phyloP scores from a whole-genome alignment of 2,113 vertebrate species.

The Lutjanus erythropterus region DNA sequence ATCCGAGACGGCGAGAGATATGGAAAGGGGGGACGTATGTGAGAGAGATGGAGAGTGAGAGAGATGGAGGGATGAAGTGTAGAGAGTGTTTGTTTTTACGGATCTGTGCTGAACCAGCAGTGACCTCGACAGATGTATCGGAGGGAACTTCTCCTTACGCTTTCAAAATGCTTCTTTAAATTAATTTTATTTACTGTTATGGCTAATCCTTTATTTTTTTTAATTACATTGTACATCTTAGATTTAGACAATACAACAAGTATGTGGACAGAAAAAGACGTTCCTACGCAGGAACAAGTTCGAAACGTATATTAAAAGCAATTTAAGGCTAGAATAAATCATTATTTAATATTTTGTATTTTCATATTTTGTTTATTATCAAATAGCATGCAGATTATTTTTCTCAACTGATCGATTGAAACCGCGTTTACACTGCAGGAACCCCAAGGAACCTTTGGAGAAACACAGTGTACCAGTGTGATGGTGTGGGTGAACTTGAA shows the following conservation, averaged over 20 bases:
- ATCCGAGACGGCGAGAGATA: constrained; percentile 16
- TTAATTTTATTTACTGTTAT: too few relatives aligned
- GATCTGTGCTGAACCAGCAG: constrained; percentile 1
- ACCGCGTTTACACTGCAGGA: too few relatives aligned
- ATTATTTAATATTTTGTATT: too few relatives aligned
- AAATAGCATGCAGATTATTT: not conserved
- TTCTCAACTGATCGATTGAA: not conserved
- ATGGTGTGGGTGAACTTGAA: not conserved
- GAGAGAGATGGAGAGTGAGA: constrained; percentile 6
- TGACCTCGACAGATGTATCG: not conserved
- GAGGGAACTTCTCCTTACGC: constrained; percentile 6
- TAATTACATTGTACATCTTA: not conserved
- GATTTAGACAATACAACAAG: not conserved
- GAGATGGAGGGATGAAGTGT: not conserved
- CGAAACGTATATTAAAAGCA: not conserved
- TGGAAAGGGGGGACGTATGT: constrained; percentile 36
- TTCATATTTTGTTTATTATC: too few relatives aligned
- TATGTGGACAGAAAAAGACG: too few relatives aligned
- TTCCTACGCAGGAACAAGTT: too few relatives aligned
- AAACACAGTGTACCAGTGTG: too few relatives aligned
- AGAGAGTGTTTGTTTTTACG: constrained; percentile 22
- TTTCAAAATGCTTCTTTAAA: too few relatives aligned
- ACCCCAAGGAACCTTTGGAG: too few relatives aligned
- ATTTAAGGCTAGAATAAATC: too few relatives aligned
- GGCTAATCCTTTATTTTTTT: not conserved